These are phyloP conservation scores for Camponotus fellah DNA, from an alignment of 2,888 invertebrate species.

Conservation along the genomic window DNA sequence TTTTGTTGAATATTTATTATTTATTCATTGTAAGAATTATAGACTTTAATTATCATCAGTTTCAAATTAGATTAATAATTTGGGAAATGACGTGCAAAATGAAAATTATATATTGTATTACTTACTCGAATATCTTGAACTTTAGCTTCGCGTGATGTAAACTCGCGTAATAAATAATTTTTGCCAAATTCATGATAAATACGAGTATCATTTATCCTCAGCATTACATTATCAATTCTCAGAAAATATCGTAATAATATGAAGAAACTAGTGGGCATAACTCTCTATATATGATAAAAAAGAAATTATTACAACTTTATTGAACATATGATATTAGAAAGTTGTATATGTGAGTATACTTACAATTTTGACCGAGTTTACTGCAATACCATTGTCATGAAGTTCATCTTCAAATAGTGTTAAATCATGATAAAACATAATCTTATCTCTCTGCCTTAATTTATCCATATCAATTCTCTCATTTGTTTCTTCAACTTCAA, in stretches of 20 bases:
- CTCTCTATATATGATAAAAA: slow-evolving; percentile 90
- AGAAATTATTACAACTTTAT: slow-evolving; percentile 16
- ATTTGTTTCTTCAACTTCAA: slow-evolving; percentile 89
- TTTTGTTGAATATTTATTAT: neutral
- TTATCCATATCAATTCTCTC: slow-evolving; percentile 95
- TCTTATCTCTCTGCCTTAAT: slow-evolving; percentile 95
- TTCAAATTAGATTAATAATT: neutral
- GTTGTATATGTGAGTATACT: slow-evolving; percentile 83
- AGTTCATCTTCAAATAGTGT: slow-evolving; percentile 99
- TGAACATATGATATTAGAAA: neutral
- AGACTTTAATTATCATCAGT: slow-evolving; percentile 6
- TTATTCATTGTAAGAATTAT: neutral
- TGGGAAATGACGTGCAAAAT: neutral
- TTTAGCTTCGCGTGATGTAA: slow-evolving; percentile 92
- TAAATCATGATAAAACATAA: slow-evolving; percentile 97
- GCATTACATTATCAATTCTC: slow-evolving; percentile 96
- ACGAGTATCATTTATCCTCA: slow-evolving; percentile 95
- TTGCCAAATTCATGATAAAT: slow-evolving; percentile 93
- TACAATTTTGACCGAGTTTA: slow-evolving; percentile 97
- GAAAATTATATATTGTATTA: slow-evolving; percentile 28
- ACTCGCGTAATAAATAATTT: slow-evolving; percentile 94
- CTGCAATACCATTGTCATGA: slow-evolving; percentile 98
- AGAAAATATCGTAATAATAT: slow-evolving; percentile 96
- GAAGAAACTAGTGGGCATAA: slow-evolving; percentile 98
- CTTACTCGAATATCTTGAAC: slow-evolving; percentile 90